Evolutionary conservation across 2,888 invertebrate genomes (phyloP).

Genomic region (Ectobius pallidus): DNA sequence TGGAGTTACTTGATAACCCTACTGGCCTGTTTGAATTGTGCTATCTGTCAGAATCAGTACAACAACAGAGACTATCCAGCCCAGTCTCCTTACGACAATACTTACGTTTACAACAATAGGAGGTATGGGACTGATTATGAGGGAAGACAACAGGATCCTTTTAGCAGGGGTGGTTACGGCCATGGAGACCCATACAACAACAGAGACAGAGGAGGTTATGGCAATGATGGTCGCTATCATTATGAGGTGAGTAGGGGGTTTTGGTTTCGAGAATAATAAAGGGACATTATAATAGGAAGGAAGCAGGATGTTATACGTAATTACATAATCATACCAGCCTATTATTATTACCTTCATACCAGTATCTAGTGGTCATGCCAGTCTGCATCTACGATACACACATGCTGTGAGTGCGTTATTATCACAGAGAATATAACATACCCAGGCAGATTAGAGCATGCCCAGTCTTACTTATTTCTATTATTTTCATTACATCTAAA

Average conservation of each 20-base stretch:
- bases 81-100: background rate
- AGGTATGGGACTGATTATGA: background rate
- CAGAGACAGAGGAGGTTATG: background rate
- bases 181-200: background rate
- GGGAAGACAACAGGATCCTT: background rate
- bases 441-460: background rate
- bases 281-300: background rate
- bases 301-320: background rate
- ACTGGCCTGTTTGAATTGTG: too few species aligned
- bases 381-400: background rate
- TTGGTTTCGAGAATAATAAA: background rate
- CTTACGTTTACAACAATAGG: conserved; percentile 8
- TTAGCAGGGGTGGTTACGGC: background rate
- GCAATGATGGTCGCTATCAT: background rate
- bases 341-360: background rate
- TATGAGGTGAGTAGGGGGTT: background rate
- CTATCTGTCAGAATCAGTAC: background rate
- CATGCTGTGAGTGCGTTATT: background rate
- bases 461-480: too few species aligned
- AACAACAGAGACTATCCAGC: background rate
- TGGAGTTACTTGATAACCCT: too few species aligned
- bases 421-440: background rate
- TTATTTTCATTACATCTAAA: too few species aligned
- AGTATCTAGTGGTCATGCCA: background rate
- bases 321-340: background rate